These are phyloP conservation scores for Coenobita brevimanus DNA, from an alignment of 1,140 invertebrate species.

Conservation along the genomic window DNA sequence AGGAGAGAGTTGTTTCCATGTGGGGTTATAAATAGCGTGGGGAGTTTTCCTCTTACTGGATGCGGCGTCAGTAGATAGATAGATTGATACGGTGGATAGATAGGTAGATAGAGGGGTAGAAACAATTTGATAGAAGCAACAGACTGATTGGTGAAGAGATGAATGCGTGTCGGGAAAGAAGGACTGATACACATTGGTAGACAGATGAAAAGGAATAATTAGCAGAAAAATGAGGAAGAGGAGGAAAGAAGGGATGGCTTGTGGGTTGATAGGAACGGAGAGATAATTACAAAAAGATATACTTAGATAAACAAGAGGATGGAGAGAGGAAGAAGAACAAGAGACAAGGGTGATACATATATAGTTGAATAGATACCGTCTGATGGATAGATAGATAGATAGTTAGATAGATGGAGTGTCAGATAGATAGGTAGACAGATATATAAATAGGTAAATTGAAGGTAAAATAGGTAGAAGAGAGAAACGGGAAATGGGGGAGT, in stretches of 20 bases:
- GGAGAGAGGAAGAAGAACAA: neutral
- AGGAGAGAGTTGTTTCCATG: neutral
- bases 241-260: too few species aligned
- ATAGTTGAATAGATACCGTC: too few species aligned
- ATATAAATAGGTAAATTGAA: too few species aligned
- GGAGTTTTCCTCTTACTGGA: too few species aligned
- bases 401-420: too few species aligned
- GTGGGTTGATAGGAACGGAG: neutral
- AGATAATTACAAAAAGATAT: neutral
- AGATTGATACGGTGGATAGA: neutral
- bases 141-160: neutral
- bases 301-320: neutral
- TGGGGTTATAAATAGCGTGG: neutral
- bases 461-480: too few species aligned
- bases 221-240: neutral
- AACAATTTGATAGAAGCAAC: neutral
- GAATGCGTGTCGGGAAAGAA: neutral
- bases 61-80: neutral
- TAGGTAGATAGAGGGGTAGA: neutral
- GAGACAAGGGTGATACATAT: neutral
- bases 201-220: neutral
- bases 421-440: too few species aligned
- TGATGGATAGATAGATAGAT: too few species aligned
- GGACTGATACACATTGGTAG: neutral
- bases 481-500: neutral